Conservation (phyloP, 2,888 invertebrate genomes). For the Drosophila pullipes region DNA sequence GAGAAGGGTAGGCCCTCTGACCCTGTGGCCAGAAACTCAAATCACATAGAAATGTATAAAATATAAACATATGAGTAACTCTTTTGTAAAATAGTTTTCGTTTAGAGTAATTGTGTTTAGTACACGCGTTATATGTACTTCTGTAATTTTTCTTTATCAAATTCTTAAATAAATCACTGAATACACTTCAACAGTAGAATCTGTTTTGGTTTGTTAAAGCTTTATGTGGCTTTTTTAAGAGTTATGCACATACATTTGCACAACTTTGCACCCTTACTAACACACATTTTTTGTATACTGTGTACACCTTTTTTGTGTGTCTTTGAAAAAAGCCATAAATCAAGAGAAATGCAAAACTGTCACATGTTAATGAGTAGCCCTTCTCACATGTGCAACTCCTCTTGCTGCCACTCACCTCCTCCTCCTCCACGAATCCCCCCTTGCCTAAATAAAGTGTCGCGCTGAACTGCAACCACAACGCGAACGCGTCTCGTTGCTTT, state of each 20-base stretch:
- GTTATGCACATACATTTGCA: conserved; percentile 1
- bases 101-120: background rate
- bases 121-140: background rate
- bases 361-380: conserved; percentile 54
- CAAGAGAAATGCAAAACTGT: conserved; percentile 27
- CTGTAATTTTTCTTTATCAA: background rate
- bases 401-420: background rate
- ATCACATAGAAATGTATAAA: background rate
- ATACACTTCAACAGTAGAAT: background rate
- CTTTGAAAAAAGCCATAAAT: conserved; percentile 27
- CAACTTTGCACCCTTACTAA: background rate
- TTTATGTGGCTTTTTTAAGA: background rate
- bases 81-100: background rate
- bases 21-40: background rate
- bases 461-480: conserved; percentile 23
- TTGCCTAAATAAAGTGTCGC: conserved; percentile 9
- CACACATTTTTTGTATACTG: background rate
- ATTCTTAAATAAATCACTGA: background rate
- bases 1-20: background rate
- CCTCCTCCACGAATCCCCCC: background rate
- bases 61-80: too few species aligned
- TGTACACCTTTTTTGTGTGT: background rate
- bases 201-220: background rate
- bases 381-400: conserved; percentile 24
- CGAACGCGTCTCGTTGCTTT: conserved; percentile 21